Evolutionary conservation across 2,113 vertebrate genomes (phyloP).

Genomic region (Acanthisitta chloris): DNA sequence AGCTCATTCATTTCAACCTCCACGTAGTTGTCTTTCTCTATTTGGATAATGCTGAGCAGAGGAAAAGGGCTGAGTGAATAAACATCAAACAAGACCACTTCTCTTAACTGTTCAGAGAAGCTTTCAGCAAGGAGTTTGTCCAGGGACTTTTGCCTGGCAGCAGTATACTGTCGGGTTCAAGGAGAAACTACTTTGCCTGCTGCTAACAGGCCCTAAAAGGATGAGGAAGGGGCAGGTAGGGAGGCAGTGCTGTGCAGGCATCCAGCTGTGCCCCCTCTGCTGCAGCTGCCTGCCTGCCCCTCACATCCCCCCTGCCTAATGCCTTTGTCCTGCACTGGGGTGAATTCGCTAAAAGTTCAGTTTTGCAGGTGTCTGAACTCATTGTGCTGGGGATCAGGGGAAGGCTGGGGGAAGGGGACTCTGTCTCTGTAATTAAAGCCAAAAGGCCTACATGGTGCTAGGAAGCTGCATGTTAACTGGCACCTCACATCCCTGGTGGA

Average conservation of each 20-base stretch:
- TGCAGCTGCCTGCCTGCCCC: not conserved
- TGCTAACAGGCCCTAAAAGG: not conserved
- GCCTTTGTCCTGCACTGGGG: not conserved
- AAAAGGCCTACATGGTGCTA: rapidly evolving
- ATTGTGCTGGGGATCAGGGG: not conserved
- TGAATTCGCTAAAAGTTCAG: not conserved
- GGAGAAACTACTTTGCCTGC: not conserved
- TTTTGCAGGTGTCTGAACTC: constrained; percentile 33
- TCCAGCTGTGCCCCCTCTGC: not conserved
- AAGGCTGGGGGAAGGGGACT: not conserved
- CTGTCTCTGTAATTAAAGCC: not conserved
- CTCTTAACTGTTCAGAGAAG: not conserved
- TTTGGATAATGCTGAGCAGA: not conserved
- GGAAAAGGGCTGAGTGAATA: not conserved
- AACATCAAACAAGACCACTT: not conserved
- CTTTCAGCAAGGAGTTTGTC: not conserved
- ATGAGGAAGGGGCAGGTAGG: not conserved
- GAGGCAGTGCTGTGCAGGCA: not conserved
- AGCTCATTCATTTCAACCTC: not conserved
- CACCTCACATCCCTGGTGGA: not conserved
- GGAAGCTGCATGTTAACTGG: not conserved
- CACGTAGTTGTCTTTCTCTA: not conserved
- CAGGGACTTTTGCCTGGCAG: not conserved
- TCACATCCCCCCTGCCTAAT: rapidly evolving
- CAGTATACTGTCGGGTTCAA: not conserved